These are phyloP conservation scores for Nothoprocta perdicaria DNA, from an alignment of 2,113 vertebrate species.

Conservation along the genomic window DNA sequence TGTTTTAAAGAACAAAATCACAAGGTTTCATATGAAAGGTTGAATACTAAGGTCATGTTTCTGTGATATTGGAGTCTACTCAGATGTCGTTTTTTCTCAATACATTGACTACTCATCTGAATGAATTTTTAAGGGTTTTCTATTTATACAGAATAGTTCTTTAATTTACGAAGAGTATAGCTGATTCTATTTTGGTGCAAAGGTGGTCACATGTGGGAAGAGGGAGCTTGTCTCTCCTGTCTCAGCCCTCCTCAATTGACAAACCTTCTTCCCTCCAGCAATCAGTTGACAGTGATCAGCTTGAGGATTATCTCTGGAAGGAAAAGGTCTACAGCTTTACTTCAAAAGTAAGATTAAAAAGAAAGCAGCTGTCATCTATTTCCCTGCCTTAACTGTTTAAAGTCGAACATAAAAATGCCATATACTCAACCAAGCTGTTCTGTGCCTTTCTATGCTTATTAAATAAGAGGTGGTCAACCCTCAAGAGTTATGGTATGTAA, in stretches of 20 bases:
- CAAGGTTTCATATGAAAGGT: background rate
- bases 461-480: background rate
- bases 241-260: constrained; percentile 14
- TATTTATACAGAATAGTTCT: background rate
- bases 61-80: constrained; percentile 5
- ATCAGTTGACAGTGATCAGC: constrained; percentile 40
- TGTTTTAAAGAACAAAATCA: constrained; percentile 20
- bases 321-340: constrained; percentile 49
- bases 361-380: constrained; percentile 48
- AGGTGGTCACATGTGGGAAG: background rate
- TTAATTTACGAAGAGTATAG: background rate
- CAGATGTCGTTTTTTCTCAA: background rate
- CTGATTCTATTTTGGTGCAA: background rate
- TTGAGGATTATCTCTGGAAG: constrained; percentile 46
- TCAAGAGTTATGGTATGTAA: background rate
- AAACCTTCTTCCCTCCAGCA: constrained; percentile 37
- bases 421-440: constrained; percentile 11
- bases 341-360: constrained; percentile 46
- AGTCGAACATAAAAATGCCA: constrained; percentile 6
- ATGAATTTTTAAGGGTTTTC: background rate
- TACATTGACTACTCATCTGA: background rate
- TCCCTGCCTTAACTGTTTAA: constrained; percentile 44
- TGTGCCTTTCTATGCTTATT: background rate
- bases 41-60: background rate
- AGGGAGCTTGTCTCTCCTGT: background rate